Conservation (phyloP, 2,888 invertebrate species). For the Hypomecis punctinalis region DNA sequence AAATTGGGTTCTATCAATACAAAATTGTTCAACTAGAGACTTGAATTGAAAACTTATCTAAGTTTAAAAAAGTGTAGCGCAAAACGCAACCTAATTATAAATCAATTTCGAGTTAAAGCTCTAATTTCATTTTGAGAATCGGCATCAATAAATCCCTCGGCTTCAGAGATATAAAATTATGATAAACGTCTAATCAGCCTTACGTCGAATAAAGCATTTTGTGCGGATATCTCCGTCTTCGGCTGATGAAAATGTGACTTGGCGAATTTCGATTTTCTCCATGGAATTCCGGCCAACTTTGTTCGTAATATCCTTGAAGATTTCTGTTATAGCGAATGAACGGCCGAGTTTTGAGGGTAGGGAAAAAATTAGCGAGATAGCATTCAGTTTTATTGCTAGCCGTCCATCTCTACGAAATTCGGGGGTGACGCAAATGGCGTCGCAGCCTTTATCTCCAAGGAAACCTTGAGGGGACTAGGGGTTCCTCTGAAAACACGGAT, state of each 20-base stretch:
- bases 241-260: slow-evolving; percentile 50
- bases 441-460: slow-evolving; percentile 58
- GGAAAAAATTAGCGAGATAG: slow-evolving; percentile 75
- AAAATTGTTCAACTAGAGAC: slow-evolving; percentile 33
- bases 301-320: slow-evolving; percentile 56
- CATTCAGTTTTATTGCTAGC: slow-evolving; percentile 70
- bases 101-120: slow-evolving; percentile 14
- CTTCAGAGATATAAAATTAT: slow-evolving; percentile 33
- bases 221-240: slow-evolving; percentile 39
- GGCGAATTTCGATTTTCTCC: slow-evolving; percentile 53
- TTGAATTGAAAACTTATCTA: slow-evolving; percentile 16
- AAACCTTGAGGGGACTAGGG: slow-evolving; percentile 45
- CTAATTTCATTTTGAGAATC: slow-evolving; percentile 17
- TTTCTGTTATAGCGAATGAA: slow-evolving; percentile 51
- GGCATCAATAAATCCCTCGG: slow-evolving; percentile 20
- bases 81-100: slow-evolving; percentile 4
- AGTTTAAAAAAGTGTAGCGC: slow-evolving; percentile 18
- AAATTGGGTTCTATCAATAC: slow-evolving; percentile 65
- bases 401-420: slow-evolving; percentile 66
- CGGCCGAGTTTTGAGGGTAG: slow-evolving; percentile 51
- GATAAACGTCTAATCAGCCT: slow-evolving; percentile 48
- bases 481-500: slow-evolving; percentile 38
- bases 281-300: slow-evolving; percentile 50
- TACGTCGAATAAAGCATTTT: slow-evolving; percentile 43
- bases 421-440: slow-evolving; percentile 64